phyloP scores from a whole-genome alignment of 1,140 invertebrate species.

The Geopemphigus sp. region DNA sequence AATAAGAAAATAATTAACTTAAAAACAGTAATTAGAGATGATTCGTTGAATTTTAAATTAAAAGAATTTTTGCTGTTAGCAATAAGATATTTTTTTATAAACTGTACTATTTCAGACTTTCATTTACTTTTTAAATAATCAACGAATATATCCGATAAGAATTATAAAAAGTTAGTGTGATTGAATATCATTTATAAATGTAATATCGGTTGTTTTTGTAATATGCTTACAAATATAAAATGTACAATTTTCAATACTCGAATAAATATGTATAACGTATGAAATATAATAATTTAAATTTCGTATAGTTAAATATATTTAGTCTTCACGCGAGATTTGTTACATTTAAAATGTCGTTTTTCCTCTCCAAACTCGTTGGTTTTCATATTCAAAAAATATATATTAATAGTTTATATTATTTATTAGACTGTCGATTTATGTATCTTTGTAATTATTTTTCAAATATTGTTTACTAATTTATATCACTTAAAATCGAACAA shows the following conservation, averaged over 20 bases:
- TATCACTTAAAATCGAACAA: neutral
- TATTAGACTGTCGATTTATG: neutral
- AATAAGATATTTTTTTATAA: neutral
- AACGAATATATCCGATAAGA: neutral
- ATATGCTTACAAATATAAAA: neutral
- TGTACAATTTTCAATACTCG: neutral
- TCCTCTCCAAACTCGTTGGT: neutral
- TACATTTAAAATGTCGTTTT: constrained; percentile 12
- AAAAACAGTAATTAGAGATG: too few relatives aligned
- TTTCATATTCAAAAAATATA: neutral
- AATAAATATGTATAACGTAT: neutral
- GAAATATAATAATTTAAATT: neutral
- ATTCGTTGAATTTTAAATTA: too few relatives aligned
- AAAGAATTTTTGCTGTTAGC: too few relatives aligned
- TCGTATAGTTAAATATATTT: neutral
- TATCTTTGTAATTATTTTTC: constrained; percentile 1
- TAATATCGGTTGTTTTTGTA: too few relatives aligned
- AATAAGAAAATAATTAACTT: too few relatives aligned
- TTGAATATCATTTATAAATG: neutral
- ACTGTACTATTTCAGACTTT: neutral
- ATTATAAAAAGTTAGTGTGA: neutral
- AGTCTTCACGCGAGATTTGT: neutral
- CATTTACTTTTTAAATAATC: neutral
- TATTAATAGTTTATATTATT: neutral
- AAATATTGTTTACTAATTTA: neutral